These are phyloP conservation scores for Cybosia mesomella DNA, from an alignment of 2,888 invertebrate genomes.

Conservation along the genomic window DNA sequence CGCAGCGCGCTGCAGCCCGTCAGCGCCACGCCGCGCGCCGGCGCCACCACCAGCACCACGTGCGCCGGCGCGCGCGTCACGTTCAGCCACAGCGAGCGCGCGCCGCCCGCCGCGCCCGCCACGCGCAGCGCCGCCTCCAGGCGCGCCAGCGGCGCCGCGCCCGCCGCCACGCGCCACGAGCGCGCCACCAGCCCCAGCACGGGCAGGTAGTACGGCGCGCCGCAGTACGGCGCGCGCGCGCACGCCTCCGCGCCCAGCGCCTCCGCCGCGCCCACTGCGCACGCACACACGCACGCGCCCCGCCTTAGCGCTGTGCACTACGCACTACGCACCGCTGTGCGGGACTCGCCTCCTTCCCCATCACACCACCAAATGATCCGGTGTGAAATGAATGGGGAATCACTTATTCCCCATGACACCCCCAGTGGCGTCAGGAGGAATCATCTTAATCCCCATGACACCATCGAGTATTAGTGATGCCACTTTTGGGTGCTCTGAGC, in stretches of 20 bases:
- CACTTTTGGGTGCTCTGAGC: no score
- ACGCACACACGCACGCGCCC: no score
- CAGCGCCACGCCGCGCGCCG: constrained; percentile 74
- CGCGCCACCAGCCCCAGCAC: constrained; percentile 89
- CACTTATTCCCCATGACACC: no score
- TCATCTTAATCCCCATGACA: no score
- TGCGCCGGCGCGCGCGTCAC: constrained; percentile 49
- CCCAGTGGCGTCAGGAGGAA: no score
- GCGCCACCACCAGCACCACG: constrained; percentile 74
- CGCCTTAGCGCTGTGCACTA: no score
- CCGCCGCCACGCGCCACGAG: constrained; percentile 86
- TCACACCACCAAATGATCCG: no score
- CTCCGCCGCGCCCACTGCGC: constrained; percentile 75
- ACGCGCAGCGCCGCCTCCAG: constrained; percentile 21
- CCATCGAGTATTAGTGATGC: no score
- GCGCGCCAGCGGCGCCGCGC: constrained; percentile 75
- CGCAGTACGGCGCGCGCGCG: constrained; percentile 90
- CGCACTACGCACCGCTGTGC: no score
- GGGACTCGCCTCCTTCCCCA: no score
- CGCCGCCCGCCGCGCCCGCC: constrained; percentile 10
- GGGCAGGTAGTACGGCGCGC: constrained; percentile 93
- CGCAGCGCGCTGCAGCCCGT: constrained; percentile 87
- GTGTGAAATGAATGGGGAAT: no score
- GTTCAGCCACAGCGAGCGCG: constrained; percentile 25
- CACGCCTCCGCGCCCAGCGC: constrained; percentile 88